Evolutionary conservation across 2,113 vertebrate species (phyloP), one percentile per base, ranked within the genome.

Genomic region (Lepus europaeus): DNA sequence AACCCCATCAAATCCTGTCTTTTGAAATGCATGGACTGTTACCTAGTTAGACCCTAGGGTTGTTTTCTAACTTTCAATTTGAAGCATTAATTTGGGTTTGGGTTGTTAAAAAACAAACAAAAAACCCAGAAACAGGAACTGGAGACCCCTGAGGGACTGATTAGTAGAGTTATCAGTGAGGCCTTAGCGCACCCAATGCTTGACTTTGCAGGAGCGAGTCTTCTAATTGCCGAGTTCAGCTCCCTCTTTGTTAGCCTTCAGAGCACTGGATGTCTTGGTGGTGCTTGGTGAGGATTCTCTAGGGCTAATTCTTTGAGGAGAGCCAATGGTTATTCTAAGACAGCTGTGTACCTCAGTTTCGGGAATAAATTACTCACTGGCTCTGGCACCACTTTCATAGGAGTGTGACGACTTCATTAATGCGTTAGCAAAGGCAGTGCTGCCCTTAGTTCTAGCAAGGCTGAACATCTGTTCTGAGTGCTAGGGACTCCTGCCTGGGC

Each of bases 121-220:
- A 13, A 20, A 70, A 68, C 4, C 27, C 27, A 64, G n/a, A 79
- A 63, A 83, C 70, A 66, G 63, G 16, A 51, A 66, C 22, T 85
- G 70, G 59, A 36, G 70, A 84, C 70, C 20, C 20, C 17, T 13
- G 11, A 84, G 66, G n/a, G 73, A 81, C 39, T 78, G 59, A 39
- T 85, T 95, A 66, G 16, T 77, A 73, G 82, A 23, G 61, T 94
- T 85, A 39, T 81, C 49, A 82, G 31, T 56, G 64, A 19, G 56
- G 22, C 5, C 33, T 70, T 45, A 23, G 53, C 69, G 66, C 87
- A 61, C 56, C 51, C 72, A 87, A 84, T 86, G 72, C 80, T 80
- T 91, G 25, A 59, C 80, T 94, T 95, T 89, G 45, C 70, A 78
- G 72, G 33, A 91, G 20, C n/a, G 31, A 90, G 53, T 63, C 23